Conservation (phyloP, 2,113 vertebrate genomes). For the Cercopithecus mona region DNA sequence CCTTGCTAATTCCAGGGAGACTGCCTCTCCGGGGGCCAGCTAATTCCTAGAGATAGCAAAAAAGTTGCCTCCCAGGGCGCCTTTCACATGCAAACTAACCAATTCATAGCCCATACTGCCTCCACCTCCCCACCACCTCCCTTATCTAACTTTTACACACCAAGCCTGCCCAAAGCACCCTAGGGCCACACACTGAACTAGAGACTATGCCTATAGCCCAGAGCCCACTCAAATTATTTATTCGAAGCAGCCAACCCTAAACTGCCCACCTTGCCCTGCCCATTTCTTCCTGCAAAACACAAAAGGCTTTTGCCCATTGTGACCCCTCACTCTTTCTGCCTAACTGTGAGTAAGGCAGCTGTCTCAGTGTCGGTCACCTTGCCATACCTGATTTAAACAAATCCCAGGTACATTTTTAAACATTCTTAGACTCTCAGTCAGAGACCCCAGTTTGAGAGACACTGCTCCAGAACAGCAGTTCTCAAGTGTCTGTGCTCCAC, state of each 20-base stretch:
- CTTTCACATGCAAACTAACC: constrained; percentile 40
- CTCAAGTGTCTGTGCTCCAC: neutral
- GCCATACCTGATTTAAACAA: neutral
- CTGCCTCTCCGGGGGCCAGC: neutral
- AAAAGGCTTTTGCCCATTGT: neutral
- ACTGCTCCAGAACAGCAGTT: neutral
- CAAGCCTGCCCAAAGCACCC: neutral
- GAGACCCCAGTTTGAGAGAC: neutral
- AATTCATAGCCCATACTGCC: neutral
- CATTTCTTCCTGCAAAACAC: neutral
- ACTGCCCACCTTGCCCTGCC: neutral
- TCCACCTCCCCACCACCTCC: neutral
- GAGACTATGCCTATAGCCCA: neutral
- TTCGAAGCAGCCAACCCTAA: neutral
- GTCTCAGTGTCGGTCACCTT: neutral
- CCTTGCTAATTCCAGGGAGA: neutral
- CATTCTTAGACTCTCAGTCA: neutral
- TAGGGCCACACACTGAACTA: neutral
- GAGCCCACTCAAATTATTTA: neutral
- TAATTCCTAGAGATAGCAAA: neutral
- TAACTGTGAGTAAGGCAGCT: neutral
- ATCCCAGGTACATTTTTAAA: neutral
- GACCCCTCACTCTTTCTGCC: neutral
- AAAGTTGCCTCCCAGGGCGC: neutral
- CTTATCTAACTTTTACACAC: neutral